These are phyloP conservation scores for Micromesistius poutassou DNA, from an alignment of 2,797 vertebrate species.

Conservation along the genomic window DNA sequence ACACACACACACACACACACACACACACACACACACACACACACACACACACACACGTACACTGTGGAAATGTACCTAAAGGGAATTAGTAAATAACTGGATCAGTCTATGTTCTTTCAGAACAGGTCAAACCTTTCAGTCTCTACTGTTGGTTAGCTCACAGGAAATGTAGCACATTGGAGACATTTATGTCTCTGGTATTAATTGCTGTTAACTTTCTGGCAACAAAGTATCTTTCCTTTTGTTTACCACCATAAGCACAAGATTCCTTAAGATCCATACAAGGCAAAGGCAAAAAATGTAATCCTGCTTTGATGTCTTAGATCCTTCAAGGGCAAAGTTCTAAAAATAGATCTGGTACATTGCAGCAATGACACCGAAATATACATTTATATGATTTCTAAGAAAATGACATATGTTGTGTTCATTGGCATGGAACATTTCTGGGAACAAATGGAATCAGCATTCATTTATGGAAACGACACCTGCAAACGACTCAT, in stretches of 20 bases:
- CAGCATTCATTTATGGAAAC: constrained; percentile 10
- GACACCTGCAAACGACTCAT: background rate
- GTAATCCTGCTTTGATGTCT: background rate
- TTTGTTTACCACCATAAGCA: background rate
- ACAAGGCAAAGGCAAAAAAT: background rate
- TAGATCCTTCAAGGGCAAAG: background rate
- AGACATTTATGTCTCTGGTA: background rate
- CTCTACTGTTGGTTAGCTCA: too few species aligned
- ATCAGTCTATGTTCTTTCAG: too few species aligned
- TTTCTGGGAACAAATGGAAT: background rate
- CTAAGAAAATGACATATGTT: too few species aligned
- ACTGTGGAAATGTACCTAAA: background rate
- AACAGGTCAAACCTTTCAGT: background rate
- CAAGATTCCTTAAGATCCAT: background rate
- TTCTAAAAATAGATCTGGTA: background rate
- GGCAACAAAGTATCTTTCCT: background rate
- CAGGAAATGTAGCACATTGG: background rate
- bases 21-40: too few species aligned
- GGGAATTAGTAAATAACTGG: too few species aligned
- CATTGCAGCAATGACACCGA: background rate
- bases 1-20: background rate
- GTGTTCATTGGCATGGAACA: too few species aligned
- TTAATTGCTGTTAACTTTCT: background rate
- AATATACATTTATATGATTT: too few species aligned
- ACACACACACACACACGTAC: background rate